phyloP scores from a whole-genome alignment of 2,888 invertebrate genomes.

The Lamellibrachia columna region DNA sequence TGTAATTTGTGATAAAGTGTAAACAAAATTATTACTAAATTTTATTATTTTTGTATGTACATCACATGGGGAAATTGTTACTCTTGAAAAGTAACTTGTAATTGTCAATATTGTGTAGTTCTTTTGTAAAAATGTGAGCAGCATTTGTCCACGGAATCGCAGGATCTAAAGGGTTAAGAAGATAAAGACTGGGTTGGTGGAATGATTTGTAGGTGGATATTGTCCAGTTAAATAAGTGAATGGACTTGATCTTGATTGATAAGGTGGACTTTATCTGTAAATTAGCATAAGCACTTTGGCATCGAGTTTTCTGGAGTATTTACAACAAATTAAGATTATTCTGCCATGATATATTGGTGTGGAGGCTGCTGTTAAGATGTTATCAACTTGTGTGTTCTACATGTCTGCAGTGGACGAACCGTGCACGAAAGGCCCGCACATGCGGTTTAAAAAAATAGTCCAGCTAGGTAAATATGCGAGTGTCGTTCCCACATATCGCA shows the following conservation, averaged over 20 bases:
- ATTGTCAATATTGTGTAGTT: too few species aligned
- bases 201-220: background rate
- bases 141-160: too few species aligned
- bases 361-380: background rate
- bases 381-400: background rate
- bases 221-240: background rate
- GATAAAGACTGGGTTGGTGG: background rate
- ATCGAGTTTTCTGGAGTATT: background rate
- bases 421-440: conserved; percentile 42
- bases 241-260: background rate
- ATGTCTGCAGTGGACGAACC: conserved; percentile 42
- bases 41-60: too few species aligned
- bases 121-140: too few species aligned
- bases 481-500: conserved; percentile 9
- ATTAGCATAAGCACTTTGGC: background rate
- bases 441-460: conserved; percentile 99
- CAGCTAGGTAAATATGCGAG: conserved; percentile 85
- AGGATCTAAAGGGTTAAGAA: too few species aligned
- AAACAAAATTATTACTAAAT: too few species aligned
- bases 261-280: background rate
- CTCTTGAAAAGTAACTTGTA: too few species aligned
- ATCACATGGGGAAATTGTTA: too few species aligned
- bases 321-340: background rate
- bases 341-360: background rate
- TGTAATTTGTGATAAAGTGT: too few species aligned